phyloP scores from a whole-genome alignment of 2,797 vertebrate species.

The Morelia viridis region DNA sequence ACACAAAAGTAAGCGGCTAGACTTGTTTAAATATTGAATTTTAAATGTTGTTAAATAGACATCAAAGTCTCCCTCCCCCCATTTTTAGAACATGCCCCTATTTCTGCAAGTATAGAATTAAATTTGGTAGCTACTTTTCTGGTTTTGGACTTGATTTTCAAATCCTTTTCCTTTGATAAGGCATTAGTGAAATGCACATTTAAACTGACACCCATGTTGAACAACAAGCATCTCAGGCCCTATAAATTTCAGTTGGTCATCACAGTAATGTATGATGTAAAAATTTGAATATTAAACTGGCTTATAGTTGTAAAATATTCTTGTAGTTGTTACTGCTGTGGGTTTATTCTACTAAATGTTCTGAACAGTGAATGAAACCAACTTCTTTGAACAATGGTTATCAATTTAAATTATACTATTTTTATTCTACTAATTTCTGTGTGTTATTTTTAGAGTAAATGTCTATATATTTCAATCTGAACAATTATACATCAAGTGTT shows the following conservation, averaged over 20 bases:
- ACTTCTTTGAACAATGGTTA: background rate
- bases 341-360: background rate
- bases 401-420: background rate
- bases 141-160: background rate
- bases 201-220: background rate
- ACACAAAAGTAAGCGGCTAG: constrained; percentile 84
- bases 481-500: background rate
- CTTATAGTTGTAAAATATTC: background rate
- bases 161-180: background rate
- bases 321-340: background rate
- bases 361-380: background rate
- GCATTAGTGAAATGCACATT: background rate
- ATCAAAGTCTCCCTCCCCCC: background rate
- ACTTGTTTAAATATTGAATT: accelerated
- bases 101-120: background rate
- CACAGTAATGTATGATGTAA: background rate
- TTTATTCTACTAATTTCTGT: background rate
- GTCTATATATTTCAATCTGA: background rate
- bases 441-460: background rate
- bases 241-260: background rate
- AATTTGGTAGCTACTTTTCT: background rate
- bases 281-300: background rate
- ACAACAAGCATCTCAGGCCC: background rate
- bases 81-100: background rate
- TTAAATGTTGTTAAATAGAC: background rate